Evolutionary conservation across 2,113 vertebrate species (phyloP).

Genomic region (Merops nubicus): DNA sequence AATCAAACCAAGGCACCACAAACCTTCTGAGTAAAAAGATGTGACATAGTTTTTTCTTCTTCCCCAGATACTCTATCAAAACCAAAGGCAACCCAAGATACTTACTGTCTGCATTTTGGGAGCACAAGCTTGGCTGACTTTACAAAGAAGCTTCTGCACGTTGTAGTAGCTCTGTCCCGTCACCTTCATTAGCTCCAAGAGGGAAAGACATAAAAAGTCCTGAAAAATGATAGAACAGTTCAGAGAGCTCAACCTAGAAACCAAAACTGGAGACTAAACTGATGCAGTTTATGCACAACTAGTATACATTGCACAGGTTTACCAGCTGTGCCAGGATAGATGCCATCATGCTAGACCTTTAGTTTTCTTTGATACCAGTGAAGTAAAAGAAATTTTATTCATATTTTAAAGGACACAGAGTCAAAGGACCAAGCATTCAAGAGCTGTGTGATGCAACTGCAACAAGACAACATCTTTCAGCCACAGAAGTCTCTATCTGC

Average conservation of each 20-base stretch:
- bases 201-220: conserved; percentile 81
- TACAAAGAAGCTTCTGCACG: conserved; percentile 73
- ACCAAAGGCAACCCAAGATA: background rate
- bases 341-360: background rate
- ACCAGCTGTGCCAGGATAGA: background rate
- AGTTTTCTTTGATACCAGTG: background rate
- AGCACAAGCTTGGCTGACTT: conserved; percentile 80
- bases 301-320: background rate
- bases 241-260: background rate
- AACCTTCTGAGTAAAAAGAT: background rate
- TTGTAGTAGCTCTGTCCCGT: conserved; percentile 77
- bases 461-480: background rate
- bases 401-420: background rate
- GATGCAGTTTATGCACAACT: background rate
- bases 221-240: conserved; percentile 41
- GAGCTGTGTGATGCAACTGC: background rate
- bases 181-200: conserved; percentile 82
- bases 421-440: background rate
- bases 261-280: background rate
- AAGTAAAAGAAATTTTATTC: background rate
- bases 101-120: conserved; percentile 82
- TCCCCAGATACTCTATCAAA: background rate
- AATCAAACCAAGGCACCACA: background rate
- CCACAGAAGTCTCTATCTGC: background rate
- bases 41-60: background rate